Evolutionary conservation across 2,797 vertebrate species (phyloP).

Genomic region (Tamandua tetradactyla): DNA sequence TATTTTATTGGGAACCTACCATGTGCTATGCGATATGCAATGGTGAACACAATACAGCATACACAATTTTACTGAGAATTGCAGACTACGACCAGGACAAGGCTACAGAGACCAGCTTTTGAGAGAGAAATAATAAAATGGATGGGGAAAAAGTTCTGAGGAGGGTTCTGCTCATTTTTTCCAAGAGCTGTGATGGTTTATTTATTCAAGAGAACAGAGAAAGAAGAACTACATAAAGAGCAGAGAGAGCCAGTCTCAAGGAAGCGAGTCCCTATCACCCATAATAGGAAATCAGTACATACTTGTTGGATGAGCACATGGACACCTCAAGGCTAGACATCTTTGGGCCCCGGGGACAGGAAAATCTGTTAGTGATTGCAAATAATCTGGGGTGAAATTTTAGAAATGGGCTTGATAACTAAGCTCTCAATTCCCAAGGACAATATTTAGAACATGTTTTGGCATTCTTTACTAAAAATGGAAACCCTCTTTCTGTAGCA

Average conservation of each 20-base stretch:
- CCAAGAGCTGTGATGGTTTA: not conserved
- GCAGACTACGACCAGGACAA: not conserved
- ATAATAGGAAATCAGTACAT: not conserved
- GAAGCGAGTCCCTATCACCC: not conserved
- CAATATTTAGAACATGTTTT: conserved; percentile 16
- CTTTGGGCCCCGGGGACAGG: not conserved
- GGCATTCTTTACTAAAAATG: not conserved
- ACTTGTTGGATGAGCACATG: not conserved
- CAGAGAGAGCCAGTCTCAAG: conserved; percentile 25
- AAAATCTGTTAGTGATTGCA: not conserved
- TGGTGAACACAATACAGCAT: not conserved
- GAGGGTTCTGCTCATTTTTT: not conserved
- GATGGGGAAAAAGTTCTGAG: not conserved
- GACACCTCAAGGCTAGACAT: not conserved
- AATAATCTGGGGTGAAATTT: not conserved
- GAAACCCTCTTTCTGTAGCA: conserved; percentile 1
- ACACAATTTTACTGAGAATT: not conserved
- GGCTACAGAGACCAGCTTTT: not conserved
- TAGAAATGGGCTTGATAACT: not conserved
- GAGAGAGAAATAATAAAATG: conserved; percentile 25
- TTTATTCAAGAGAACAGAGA: conserved; percentile 43
- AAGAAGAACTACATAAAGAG: not conserved
- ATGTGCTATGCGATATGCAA: not conserved
- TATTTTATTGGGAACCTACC: not conserved
- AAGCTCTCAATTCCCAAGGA: not conserved